phyloP scores from a whole-genome alignment of 2,797 vertebrate genomes.

The Triplophysa bombifrons region DNA sequence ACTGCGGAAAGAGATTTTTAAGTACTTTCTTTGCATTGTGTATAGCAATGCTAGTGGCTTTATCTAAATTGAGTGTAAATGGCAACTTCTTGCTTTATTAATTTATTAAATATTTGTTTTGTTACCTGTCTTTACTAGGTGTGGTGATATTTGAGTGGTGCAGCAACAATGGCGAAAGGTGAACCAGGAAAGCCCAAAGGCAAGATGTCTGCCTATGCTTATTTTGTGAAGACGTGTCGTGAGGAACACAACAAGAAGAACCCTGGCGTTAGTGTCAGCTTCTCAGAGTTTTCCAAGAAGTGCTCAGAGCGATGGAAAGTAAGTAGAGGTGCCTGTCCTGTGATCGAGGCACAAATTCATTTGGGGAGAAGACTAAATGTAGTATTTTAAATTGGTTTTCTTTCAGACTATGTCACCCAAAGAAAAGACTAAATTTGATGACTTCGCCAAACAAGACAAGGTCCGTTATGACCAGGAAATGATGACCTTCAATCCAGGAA shows the following conservation, averaged over 20 bases:
- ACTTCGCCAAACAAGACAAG: conserved; percentile 86
- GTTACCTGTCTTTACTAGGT: conserved; percentile 52
- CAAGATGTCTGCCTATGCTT: conserved; percentile 88
- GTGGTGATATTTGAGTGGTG: conserved; percentile 1
- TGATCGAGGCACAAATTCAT: background rate
- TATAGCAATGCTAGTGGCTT: background rate
- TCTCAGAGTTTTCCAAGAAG: conserved; percentile 82
- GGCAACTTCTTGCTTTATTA: no score
- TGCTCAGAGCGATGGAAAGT: conserved; percentile 84
- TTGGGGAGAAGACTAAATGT: background rate
- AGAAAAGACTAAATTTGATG: conserved; percentile 86
- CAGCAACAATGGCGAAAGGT: conserved; percentile 83
- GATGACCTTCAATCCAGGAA: conserved; percentile 83
- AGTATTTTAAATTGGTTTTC: background rate
- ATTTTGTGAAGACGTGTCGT: conserved; percentile 84
- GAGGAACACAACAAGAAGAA: conserved; percentile 88
- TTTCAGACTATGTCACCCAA: conserved; percentile 84
- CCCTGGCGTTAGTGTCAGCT: conserved; percentile 84
- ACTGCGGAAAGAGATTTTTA: no score
- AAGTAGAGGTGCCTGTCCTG: background rate
- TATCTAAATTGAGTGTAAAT: background rate
- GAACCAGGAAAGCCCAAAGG: conserved; percentile 88
- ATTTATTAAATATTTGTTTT: no score
- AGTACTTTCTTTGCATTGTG: no score
- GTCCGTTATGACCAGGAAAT: conserved; percentile 85